phyloP scores from a whole-genome alignment of 2,888 invertebrate genomes.

The Synanthedon formicaeformis region DNA sequence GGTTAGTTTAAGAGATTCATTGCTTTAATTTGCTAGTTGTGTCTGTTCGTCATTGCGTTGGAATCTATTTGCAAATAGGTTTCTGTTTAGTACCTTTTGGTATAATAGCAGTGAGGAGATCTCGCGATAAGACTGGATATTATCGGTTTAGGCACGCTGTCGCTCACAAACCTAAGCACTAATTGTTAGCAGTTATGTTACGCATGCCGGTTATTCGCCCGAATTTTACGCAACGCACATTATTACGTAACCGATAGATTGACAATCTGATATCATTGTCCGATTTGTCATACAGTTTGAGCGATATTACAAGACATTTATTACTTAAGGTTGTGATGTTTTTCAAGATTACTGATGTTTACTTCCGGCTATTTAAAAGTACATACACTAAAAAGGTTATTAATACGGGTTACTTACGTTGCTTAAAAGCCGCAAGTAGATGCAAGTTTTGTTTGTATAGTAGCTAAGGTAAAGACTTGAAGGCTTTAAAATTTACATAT shows the following conservation, averaged over 20 bases:
- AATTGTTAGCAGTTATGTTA: conserved; percentile 56
- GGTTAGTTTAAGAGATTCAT: background rate
- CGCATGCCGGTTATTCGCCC: conserved; percentile 42
- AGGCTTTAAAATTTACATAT: conserved; percentile 40
- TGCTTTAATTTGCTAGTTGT: conserved; percentile 21
- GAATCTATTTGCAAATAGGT: conserved; percentile 37
- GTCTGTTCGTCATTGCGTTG: conserved; percentile 40
- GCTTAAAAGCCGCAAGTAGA: background rate
- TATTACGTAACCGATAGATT: conserved; percentile 47
- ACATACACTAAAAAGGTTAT: no score
- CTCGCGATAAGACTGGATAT: conserved; percentile 49
- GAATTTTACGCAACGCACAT: conserved; percentile 40
- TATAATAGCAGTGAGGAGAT: conserved; percentile 28
- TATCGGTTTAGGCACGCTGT: conserved; percentile 62
- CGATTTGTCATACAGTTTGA: conserved; percentile 11
- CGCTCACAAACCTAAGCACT: conserved; percentile 56
- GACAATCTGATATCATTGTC: conserved; percentile 46
- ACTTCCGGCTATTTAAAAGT: no score
- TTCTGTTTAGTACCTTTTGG: conserved; percentile 22
- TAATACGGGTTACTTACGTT: no score
- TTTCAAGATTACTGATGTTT: conserved; percentile 4
- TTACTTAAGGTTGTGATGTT: conserved; percentile 8
- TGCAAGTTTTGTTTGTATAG: no score
- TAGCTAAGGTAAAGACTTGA: no score
- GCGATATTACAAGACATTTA: conserved; percentile 6